A percentile compares a stretch with the other conserved stretches of the same genome.
Evolutionary conservation across 2,797 vertebrate species (phyloP).

Genomic region (Psittacula derbiana): DNA sequence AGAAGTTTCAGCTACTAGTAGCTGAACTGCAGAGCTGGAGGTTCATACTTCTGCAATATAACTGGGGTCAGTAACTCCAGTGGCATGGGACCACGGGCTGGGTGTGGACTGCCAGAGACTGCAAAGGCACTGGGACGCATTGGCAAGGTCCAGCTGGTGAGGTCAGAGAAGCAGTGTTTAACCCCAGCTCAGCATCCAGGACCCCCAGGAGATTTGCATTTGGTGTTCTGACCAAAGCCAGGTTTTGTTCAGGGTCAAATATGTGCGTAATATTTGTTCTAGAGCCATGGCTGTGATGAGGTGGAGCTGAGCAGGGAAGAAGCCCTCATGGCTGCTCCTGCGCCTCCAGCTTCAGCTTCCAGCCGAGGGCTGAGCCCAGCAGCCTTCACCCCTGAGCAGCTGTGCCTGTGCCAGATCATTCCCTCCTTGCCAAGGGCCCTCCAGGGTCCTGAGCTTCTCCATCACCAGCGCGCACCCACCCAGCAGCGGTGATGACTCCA

Average conservation of each 20-base stretch:
- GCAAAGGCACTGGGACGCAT: not conserved
- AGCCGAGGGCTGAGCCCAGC: not conserved
- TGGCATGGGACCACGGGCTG: rapidly evolving
- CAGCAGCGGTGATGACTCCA: not conserved
- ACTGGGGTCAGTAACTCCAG: not conserved
- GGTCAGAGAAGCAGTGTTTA: not conserved
- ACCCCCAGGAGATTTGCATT: not conserved
- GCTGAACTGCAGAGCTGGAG: not conserved
- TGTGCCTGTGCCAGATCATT: rapidly evolving
- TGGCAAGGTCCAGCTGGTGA: not conserved
- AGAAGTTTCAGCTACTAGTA: not conserved
- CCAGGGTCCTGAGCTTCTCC: not conserved
- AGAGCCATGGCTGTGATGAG: not conserved
- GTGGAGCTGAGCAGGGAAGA: not conserved
- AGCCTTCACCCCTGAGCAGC: not conserved
- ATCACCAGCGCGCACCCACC: not conserved
- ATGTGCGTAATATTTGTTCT: not conserved
- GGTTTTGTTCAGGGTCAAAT: not conserved
- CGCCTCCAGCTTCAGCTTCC: not conserved
- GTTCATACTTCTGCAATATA: not conserved
- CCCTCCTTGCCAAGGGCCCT: not conserved
- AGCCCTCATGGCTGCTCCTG: rapidly evolving
- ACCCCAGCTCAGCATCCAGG: not conserved
- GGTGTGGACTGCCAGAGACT: not conserved
- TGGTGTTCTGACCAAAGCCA: rapidly evolving